Evolutionary conservation across 2,888 invertebrate species (phyloP), one percentile per base, ranked within the genome.

Genomic region (Apeira syringaria): DNA sequence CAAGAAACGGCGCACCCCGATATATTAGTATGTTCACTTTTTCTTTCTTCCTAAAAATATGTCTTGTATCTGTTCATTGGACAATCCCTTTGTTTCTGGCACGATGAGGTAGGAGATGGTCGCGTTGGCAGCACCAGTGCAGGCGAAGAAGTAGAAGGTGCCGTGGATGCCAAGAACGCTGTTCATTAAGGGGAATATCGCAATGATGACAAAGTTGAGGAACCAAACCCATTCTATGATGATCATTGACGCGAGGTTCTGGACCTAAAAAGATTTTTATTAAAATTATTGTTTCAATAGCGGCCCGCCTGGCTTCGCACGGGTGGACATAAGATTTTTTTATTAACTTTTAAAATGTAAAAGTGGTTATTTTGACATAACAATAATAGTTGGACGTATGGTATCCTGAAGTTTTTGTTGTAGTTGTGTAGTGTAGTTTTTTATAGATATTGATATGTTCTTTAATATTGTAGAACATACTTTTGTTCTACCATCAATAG

Each of bases 31-130:
- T 20, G 8, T n/a, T 28, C 15, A 46, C 18, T 50, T 47, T 26
- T 47, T 51, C 20, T 49, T 58, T 10, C 47, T 46, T 9, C 53
- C 56, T 30, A 55, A 30, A 20, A 76, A 65, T 0, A 57, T 47
- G 25, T 77, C 75, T 29, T 89, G 77, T 5, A 91, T 89, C 40
- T 81, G 72, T 10, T 76, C 72, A 9, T 75, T 79, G 0, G 83
- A 77, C 2, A 87, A 60, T 0, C 90, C 89, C 35, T 90, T 91
- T 0, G 91, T 91, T 58, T 91, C 91, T 0, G 90, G 90, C 1
- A 91, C 64, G 1, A 75, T 58, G 33, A 80, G 56, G 27, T 69
- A 69, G 3, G 76, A 70, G 28, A 79, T 56, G 0, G 79, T 24
- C 0, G 72, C 66, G 4, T 86, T 71, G 0, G 59, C 7, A 0